phyloP scores from a whole-genome alignment of 2,113 vertebrate genomes.

The Oreochromis tanganicae region DNA sequence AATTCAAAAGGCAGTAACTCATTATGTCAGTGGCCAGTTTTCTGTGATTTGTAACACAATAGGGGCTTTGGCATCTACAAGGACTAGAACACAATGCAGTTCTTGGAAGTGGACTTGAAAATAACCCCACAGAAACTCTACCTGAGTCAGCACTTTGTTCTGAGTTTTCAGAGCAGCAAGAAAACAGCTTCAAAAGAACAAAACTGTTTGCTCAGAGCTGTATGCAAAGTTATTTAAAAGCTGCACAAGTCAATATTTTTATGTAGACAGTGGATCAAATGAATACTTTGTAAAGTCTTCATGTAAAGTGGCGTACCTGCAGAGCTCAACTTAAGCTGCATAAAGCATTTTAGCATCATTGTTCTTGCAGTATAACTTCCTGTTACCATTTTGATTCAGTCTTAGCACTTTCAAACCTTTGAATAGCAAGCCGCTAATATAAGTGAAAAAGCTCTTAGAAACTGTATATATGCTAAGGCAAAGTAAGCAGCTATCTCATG shows the following conservation, averaged over 20 bases:
- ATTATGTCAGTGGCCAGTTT: not conserved
- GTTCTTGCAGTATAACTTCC: not conserved
- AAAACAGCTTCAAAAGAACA: not conserved
- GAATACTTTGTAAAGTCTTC: not conserved
- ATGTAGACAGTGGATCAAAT: not conserved
- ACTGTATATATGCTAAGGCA: not conserved
- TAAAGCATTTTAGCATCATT: not conserved
- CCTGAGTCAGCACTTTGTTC: not conserved
- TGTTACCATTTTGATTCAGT: not conserved
- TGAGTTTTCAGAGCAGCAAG: not conserved
- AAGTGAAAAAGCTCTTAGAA: not conserved
- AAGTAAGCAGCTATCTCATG: not conserved
- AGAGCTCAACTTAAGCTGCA: not conserved
- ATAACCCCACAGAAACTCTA: not conserved
- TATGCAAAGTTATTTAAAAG: not conserved
- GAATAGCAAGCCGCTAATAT: not conserved
- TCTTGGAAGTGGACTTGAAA: not conserved
- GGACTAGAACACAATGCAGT: not conserved
- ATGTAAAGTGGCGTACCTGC: not conserved
- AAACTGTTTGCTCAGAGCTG: not conserved
- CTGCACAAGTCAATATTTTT: not conserved
- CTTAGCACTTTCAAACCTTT: not conserved
- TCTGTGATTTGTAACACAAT: not conserved
- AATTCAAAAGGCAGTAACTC: not conserved
- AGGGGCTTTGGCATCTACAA: not conserved